phyloP scores from a whole-genome alignment of 2,113 vertebrate genomes.

The Serilophus lunatus region DNA sequence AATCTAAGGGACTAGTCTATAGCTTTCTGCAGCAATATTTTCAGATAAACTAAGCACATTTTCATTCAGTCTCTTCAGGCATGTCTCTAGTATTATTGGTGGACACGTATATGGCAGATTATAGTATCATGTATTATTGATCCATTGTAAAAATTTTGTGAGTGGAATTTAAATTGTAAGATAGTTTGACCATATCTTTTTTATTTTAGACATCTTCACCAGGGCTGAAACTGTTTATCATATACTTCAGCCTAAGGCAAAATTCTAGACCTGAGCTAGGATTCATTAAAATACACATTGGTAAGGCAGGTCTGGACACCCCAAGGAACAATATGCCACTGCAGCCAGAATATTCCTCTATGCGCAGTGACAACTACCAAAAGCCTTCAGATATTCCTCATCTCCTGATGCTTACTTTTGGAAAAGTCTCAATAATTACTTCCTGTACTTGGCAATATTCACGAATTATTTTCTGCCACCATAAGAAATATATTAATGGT shows the following conservation, averaged over 20 bases:
- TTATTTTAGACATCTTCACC: not conserved
- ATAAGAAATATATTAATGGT: constrained; percentile 66
- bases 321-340: not conserved
- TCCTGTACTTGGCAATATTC: constrained; percentile 25
- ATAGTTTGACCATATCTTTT: not conserved
- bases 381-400: not conserved
- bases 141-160: not conserved
- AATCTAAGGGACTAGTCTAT: not conserved
- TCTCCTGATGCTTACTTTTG: not conserved
- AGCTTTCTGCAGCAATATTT: not conserved
- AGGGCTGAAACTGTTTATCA: not conserved
- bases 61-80: not conserved
- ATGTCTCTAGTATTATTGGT: not conserved
- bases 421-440: constrained; percentile 51
- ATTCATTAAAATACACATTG: not conserved
- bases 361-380: not conserved
- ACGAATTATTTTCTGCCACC: constrained; percentile 63
- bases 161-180: not conserved
- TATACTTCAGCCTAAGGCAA: not conserved
- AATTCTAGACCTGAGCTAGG: not conserved
- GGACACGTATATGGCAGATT: not conserved
- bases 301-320: not conserved
- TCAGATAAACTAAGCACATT: not conserved
- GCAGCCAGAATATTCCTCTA: not conserved
- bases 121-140: not conserved